phyloP scores from a whole-genome alignment of 2,888 invertebrate species.

The Dryadula phaetusa region DNA sequence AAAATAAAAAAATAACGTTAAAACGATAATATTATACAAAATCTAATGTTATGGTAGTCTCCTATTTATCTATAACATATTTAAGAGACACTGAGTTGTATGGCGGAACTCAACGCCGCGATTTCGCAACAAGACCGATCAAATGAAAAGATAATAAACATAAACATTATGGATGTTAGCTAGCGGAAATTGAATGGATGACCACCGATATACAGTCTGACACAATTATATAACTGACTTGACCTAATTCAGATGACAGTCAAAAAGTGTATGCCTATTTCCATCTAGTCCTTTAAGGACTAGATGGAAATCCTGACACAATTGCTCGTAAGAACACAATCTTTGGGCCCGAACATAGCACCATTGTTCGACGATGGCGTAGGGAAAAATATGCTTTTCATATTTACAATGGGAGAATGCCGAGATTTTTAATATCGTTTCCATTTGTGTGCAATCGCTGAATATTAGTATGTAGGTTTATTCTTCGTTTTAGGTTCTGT shows the following conservation, averaged over 20 bases:
- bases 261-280: conserved; percentile 1
- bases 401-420: conserved; percentile 36
- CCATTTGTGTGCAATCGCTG: conserved; percentile 33
- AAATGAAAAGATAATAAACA: no score
- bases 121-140: no score
- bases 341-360: conserved; percentile 54
- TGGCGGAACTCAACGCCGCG: no score
- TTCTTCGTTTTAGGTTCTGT: conserved; percentile 4
- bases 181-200: no score
- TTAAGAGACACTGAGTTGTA: no score
- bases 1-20: no score
- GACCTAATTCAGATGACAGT: conserved; percentile 11
- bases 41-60: no score
- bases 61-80: no score
- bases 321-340: conserved; percentile 72
- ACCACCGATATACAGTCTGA: no score
- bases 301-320: conserved; percentile 67
- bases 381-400: conserved; percentile 27
- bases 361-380: conserved; percentile 29
- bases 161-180: no score
- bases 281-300: conserved; percentile 62
- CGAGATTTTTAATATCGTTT: conserved; percentile 38
- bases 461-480: conserved; percentile 29
- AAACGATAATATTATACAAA: no score
- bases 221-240: neutral